These are phyloP conservation scores for Vesta saturnalis DNA, from an alignment of 2,888 invertebrate genomes.

Conservation along the genomic window DNA sequence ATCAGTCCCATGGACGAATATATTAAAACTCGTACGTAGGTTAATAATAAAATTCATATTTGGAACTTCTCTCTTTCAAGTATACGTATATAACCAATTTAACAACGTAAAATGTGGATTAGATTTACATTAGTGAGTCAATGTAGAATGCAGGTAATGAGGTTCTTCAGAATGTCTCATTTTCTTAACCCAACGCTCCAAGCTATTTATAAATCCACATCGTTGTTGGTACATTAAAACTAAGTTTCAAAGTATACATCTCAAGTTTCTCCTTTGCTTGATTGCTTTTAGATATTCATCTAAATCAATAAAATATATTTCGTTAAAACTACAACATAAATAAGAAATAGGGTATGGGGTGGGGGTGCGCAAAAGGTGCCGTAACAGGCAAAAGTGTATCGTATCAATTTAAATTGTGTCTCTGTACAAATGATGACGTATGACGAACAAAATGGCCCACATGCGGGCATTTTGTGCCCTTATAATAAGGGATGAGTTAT, in stretches of 20 bases:
- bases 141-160: slow-evolving; percentile 25
- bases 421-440: slow-evolving; percentile 18
- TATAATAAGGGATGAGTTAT: slow-evolving; percentile 59
- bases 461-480: slow-evolving; percentile 48
- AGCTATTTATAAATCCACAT: slow-evolving; percentile 28
- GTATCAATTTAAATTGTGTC: slow-evolving; percentile 21
- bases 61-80: background rate
- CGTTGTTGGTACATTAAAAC: slow-evolving; percentile 26
- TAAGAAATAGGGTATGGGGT: background rate
- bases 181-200: slow-evolving; percentile 21
- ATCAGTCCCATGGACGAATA: no score
- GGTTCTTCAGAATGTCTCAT: slow-evolving; percentile 22
- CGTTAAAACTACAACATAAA: slow-evolving; percentile 9
- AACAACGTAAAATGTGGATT: slow-evolving; percentile 24
- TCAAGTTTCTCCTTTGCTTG: slow-evolving; percentile 18
- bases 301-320: slow-evolving; percentile 19
- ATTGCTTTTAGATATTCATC: slow-evolving; percentile 19
- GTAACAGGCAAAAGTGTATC: slow-evolving; percentile 4
- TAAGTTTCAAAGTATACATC: slow-evolving; percentile 23
- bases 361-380: background rate
- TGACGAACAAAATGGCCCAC: slow-evolving; percentile 37
- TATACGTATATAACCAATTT: slow-evolving; percentile 12
- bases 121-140: slow-evolving; percentile 17
- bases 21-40: background rate
- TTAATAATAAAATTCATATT: slow-evolving; percentile 6